Conservation (phyloP, 2,888 invertebrate species). For the Plebejus argus region DNA sequence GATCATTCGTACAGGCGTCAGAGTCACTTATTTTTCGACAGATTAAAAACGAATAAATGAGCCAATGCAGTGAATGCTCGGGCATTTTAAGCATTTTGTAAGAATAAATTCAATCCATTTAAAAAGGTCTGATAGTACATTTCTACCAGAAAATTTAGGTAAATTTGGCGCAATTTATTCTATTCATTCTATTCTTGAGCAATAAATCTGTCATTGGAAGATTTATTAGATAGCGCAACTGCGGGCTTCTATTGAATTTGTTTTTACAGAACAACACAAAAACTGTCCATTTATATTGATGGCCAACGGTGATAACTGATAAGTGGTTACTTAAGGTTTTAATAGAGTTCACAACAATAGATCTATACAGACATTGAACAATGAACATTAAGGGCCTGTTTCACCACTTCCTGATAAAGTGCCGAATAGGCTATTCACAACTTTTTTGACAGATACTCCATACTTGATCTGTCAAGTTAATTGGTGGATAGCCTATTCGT, state of each 20-base stretch:
- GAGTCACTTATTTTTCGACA: background rate
- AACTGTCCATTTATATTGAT: background rate
- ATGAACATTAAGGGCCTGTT: too few species aligned
- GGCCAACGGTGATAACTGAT: background rate
- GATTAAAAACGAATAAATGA: too few species aligned
- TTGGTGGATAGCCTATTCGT: too few species aligned
- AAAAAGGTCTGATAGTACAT: background rate
- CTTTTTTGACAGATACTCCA: too few species aligned
- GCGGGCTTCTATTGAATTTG: conserved; percentile 8
- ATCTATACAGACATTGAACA: too few species aligned
- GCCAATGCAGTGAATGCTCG: too few species aligned
- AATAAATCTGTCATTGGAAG: conserved; percentile 25
- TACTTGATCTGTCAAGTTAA: too few species aligned
- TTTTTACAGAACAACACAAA: conserved; percentile 3
- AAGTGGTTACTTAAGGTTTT: background rate
- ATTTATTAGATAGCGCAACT: conserved; percentile 21
- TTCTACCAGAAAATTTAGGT: conserved; percentile 5
- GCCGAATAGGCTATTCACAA: too few species aligned
- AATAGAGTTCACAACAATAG: background rate
- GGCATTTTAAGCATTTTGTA: background rate
- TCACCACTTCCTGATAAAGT: too few species aligned
- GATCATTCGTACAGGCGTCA: background rate
- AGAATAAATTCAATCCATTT: background rate
- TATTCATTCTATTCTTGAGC: conserved; percentile 27
- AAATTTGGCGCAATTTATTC: conserved; percentile 1